phyloP scores from a whole-genome alignment of 2,113 vertebrate genomes.

The Aspiorhynchus laticeps region DNA sequence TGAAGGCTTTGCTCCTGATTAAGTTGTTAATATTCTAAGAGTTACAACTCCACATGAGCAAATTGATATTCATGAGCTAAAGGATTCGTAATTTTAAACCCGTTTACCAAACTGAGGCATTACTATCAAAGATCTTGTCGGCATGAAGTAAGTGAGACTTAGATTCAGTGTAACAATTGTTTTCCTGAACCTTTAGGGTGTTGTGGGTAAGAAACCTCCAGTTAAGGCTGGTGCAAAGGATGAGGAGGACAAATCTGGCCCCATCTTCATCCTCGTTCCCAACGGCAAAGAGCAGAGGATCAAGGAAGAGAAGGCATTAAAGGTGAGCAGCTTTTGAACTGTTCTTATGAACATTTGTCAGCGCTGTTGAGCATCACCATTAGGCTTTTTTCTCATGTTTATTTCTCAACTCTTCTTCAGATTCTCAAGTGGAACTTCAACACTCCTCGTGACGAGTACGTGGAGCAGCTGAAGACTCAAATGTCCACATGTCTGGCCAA shows the following conservation, averaged over 20 bases:
- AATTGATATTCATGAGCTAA: not conserved
- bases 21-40: no score
- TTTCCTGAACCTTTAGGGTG: conserved; percentile 70
- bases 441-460: conserved; percentile 93
- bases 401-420: conserved; percentile 65
- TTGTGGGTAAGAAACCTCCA: conserved; percentile 85
- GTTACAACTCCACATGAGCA: no score
- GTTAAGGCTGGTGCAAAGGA: conserved; percentile 86
- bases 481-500: conserved; percentile 91
- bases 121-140: not conserved
- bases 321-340: conserved; percentile 75
- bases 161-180: not conserved
- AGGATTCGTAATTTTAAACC: not conserved
- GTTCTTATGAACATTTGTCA: not conserved
- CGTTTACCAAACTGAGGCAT: not conserved
- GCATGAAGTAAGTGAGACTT: not conserved
- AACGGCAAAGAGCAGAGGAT: conserved; percentile 95
- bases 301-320: conserved; percentile 93
- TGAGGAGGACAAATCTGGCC: conserved; percentile 92
- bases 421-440: conserved; percentile 98
- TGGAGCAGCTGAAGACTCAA: conserved; percentile 95
- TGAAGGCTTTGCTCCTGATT: no score
- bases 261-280: conserved; percentile 88
- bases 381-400: conserved; percentile 34
- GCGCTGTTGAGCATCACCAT: not conserved